phyloP scores from a whole-genome alignment of 2,797 vertebrate species.

The Propithecus perrieri region DNA sequence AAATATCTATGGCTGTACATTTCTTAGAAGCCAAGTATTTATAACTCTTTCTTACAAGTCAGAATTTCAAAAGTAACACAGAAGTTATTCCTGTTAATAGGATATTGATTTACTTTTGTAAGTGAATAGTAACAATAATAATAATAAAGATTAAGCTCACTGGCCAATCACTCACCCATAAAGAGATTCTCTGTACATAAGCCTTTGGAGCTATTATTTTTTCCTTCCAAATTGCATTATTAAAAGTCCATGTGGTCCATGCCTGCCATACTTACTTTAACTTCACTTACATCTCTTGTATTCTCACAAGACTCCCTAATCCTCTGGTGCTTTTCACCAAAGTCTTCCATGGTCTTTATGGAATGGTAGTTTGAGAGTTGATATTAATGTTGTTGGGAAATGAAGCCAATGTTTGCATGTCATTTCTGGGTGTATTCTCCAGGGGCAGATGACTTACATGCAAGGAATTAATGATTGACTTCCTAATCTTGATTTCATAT shows the following conservation, averaged over 20 bases:
- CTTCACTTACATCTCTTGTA: not conserved
- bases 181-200: not conserved
- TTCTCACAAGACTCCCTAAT: not conserved
- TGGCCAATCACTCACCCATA: not conserved
- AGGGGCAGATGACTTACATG: not conserved
- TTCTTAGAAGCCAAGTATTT: slow-evolving; percentile 18
- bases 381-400: not conserved
- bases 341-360: not conserved
- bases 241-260: not conserved
- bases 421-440: not conserved
- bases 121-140: not conserved
- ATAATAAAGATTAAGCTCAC: not conserved
- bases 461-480: not conserved
- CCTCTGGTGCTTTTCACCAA: not conserved
- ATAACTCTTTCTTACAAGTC: not conserved
- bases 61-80: not conserved
- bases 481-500: not conserved
- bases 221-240: not conserved
- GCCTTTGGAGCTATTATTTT: not conserved
- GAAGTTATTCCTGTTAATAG: not conserved
- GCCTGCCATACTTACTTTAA: not conserved
- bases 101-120: slow-evolving; percentile 1
- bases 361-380: not conserved
- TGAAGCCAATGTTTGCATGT: not conserved
- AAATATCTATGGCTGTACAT: not conserved